Evolutionary conservation across 2,113 vertebrate genomes (phyloP).

Genomic region (Malurus cyaneus): DNA sequence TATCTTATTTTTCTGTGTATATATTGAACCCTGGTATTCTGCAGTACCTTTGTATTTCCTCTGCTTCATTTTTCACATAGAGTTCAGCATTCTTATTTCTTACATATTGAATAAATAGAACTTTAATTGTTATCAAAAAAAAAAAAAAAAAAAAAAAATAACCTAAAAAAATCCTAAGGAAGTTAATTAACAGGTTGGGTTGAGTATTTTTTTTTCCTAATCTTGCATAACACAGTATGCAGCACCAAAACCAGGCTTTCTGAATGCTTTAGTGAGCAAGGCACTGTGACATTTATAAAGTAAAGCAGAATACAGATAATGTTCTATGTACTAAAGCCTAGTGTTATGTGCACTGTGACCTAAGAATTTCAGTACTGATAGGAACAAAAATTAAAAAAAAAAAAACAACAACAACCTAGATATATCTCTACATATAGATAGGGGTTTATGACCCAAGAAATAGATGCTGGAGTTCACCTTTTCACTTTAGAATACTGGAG

Average conservation of each 20-base stretch:
- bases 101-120: not conserved
- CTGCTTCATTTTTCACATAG: not conserved
- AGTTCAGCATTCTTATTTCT: not conserved
- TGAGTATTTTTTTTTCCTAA: not conserved
- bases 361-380: not conserved
- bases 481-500: not conserved
- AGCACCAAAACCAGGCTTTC: not conserved
- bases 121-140: not conserved
- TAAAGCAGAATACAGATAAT: not conserved
- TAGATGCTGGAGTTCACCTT: not conserved
- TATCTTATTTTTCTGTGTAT: not conserved
- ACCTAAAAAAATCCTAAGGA: not conserved
- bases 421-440: not conserved
- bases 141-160: not conserved
- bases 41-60: not conserved
- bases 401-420: not conserved
- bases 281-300: conserved; percentile 17
- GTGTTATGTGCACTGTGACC: not conserved
- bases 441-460: not conserved
- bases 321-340: not conserved
- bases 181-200: not conserved
- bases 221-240: not conserved
- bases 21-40: not conserved
- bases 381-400: not conserved
- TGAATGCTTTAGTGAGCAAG: not conserved